These are phyloP conservation scores for Setophaga petechia DNA, from an alignment of 2,113 vertebrate genomes.

Conservation along the genomic window DNA sequence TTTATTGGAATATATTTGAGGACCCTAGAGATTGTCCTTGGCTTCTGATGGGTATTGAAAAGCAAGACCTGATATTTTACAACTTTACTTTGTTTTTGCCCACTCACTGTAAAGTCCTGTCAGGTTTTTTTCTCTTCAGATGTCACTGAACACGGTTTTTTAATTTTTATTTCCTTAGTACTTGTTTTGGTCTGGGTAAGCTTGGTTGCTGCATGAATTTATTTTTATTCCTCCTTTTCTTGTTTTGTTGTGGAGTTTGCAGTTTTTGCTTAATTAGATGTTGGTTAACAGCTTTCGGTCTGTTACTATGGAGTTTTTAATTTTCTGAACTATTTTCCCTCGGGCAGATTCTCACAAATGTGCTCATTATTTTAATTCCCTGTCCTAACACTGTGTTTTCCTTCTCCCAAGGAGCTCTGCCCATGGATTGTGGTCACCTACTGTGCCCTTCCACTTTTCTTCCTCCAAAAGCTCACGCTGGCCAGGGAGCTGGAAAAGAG, in stretches of 20 bases:
- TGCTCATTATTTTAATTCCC: neutral
- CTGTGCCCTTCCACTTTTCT: no score
- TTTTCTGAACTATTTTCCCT: constrained; percentile 21
- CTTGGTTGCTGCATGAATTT: neutral
- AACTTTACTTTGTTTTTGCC: neutral
- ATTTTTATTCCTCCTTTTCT: neutral
- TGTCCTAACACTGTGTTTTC: neutral
- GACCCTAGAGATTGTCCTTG: neutral
- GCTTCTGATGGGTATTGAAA: neutral
- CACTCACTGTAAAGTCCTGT: neutral
- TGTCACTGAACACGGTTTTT: neutral
- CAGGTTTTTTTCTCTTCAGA: neutral
- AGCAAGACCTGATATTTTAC: rapidly evolving
- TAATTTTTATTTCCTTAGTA: neutral
- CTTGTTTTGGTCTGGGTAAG: neutral
- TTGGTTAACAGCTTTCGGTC: neutral
- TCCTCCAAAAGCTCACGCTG: rapidly evolving
- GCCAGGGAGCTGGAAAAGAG: neutral
- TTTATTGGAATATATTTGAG: neutral
- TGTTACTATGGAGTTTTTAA: neutral
- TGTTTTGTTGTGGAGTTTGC: neutral
- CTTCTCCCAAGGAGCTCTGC: neutral
- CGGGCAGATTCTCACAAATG: neutral
- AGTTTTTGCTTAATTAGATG: neutral
- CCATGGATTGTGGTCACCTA: neutral